A percentile compares a stretch with the other conserved stretches of the same genome.
Conservation (phyloP, 2,888 invertebrate genomes). For the Drosophila parthenogenetica region DNA sequence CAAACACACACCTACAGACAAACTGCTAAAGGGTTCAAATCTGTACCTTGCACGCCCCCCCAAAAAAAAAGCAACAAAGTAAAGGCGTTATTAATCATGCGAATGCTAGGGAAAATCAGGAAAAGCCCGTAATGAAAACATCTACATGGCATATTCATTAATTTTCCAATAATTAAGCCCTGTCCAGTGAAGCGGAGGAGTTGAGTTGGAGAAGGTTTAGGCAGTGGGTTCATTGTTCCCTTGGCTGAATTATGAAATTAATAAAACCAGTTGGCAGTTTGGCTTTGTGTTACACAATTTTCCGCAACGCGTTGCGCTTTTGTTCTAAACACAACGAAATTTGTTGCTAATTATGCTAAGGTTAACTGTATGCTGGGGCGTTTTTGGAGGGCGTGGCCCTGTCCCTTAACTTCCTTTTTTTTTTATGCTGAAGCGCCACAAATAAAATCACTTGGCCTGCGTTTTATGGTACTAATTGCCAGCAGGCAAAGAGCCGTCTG, state of each 20-base stretch:
- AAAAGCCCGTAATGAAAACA: constrained; percentile 56
- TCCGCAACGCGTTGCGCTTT: constrained; percentile 69
- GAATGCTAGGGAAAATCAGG: constrained; percentile 23
- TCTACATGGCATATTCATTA: constrained; percentile 76
- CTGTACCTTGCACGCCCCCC: background rate
- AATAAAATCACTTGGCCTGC: constrained; percentile 70
- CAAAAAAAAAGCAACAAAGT: constrained; percentile 2
- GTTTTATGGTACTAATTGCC: constrained; percentile 78
- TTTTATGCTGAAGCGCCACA: constrained; percentile 45
- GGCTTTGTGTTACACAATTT: constrained; percentile 38
- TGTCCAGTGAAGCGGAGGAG: background rate
- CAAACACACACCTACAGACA: constrained; percentile 3
- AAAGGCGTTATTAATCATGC: constrained; percentile 56
- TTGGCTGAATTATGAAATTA: constrained; percentile 78
- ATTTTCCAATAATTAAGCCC: constrained; percentile 79
- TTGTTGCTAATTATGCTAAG: constrained; percentile 77
- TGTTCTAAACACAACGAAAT: constrained; percentile 76
- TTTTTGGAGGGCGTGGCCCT: constrained; percentile 30
- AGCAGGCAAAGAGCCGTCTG: constrained; percentile 27
- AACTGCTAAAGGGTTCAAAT: constrained; percentile 8
- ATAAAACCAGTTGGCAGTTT: constrained; percentile 70
- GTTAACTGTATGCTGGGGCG: constrained; percentile 55
- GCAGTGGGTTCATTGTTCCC: constrained; percentile 44
- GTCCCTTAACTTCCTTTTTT: constrained; percentile 2
- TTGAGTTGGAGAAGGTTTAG: background rate